Percentiles rank a stretch among this genome's conserved stretches.
Evolutionary conservation across 2,797 vertebrate species (phyloP).

Genomic region (Buceros bicornis): DNA sequence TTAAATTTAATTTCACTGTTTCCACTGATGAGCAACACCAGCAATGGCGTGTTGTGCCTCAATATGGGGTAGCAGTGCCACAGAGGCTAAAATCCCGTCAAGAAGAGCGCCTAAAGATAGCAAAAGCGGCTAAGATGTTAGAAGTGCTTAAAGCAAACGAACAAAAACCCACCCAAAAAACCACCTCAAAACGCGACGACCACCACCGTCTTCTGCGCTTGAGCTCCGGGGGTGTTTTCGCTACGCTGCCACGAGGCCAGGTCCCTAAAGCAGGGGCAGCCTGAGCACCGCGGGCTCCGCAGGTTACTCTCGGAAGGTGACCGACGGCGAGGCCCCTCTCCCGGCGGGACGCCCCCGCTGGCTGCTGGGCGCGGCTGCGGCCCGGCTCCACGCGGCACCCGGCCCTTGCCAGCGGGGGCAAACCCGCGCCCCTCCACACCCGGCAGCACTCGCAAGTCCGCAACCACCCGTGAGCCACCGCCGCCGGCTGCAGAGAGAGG

Average conservation of each 20-base stretch:
- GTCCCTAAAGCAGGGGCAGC: background rate
- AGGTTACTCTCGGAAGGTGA: accelerated
- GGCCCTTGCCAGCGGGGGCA: background rate
- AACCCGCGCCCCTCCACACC: too few species aligned
- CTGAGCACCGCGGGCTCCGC: accelerated
- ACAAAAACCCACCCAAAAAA: too few species aligned
- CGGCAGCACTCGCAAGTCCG: too few species aligned
- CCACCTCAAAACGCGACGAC: too few species aligned
- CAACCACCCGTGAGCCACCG: too few species aligned
- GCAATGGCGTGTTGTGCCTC: background rate
- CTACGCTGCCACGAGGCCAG: too few species aligned
- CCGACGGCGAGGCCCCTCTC: too few species aligned
- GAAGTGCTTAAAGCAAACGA: background rate
- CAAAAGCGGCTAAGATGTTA: accelerated
- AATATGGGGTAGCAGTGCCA: too few species aligned
- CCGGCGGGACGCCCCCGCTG: background rate
- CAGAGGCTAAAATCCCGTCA: background rate
- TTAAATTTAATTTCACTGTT: background rate
- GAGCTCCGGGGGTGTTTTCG: background rate
- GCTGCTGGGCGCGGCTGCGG: background rate
- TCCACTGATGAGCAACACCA: background rate
- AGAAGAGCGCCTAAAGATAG: background rate
- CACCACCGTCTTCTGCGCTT: background rate
- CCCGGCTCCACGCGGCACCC: too few species aligned
- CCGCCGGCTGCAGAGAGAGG: too few species aligned